Percentiles rank a stretch among this genome's conserved stretches.
Evolutionary conservation across 2,888 invertebrate genomes (phyloP).

Genomic region (Ganaspis brasiliensis): DNA sequence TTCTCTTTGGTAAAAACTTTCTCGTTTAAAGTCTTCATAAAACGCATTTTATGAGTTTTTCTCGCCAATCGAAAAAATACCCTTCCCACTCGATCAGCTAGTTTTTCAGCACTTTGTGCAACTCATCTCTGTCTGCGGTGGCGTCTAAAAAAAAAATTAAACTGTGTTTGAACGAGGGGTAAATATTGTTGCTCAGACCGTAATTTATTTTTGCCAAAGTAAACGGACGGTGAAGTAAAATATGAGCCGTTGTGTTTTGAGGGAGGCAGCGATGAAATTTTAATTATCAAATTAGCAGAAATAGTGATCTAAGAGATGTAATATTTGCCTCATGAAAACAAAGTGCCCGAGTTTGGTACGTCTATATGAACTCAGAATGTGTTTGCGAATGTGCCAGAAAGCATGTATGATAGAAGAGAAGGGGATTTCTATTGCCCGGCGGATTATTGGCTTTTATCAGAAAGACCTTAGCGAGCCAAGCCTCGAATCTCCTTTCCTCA

Average conservation of each 20-base stretch:
- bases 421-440: slow-evolving; percentile 67
- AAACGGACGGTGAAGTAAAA: neutral
- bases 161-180: neutral
- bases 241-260: neutral
- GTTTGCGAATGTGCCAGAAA: slow-evolving; percentile 40
- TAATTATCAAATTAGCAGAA: slow-evolving; percentile 15
- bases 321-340: slow-evolving; percentile 31
- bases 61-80: no score
- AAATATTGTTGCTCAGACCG: neutral
- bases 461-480: slow-evolving; percentile 71
- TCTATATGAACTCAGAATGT: slow-evolving; percentile 22
- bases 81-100: neutral
- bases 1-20: neutral
- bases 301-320: slow-evolving; percentile 22
- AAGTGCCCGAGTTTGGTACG: slow-evolving; percentile 27
- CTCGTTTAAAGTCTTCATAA: neutral
- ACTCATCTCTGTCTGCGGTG: no score
- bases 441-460: slow-evolving; percentile 76
- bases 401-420: slow-evolving; percentile 33
- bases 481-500: slow-evolving; percentile 63
- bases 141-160: neutral
- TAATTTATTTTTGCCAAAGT: neutral
- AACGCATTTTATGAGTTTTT: neutral
- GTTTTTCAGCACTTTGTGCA: neutral
- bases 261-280: neutral